Percentiles rank a stretch among this genome's conserved stretches.
Evolutionary conservation across 1,140 invertebrate genomes (phyloP).

Genomic region (Tetragonula clypearis): DNA sequence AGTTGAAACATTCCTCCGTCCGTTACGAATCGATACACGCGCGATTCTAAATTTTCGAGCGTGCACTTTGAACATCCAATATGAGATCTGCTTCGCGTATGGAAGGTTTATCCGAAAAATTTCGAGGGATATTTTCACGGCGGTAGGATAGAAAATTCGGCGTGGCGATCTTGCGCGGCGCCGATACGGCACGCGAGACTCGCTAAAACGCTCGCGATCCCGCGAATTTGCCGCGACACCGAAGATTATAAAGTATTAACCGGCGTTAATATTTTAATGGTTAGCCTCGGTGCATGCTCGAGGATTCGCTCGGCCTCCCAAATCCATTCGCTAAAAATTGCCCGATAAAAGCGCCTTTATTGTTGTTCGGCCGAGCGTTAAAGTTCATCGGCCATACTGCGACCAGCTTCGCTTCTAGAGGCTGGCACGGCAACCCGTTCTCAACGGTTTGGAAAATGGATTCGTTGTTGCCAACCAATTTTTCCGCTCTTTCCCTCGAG

Average conservation of each 20-base stretch:
- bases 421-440: conserved; percentile 18
- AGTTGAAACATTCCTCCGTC: no score
- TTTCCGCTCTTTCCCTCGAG: conserved; percentile 28
- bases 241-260: conserved; percentile 57
- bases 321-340: conserved; percentile 49
- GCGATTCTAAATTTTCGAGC: neutral
- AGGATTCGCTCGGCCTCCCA: conserved; percentile 20
- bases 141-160: neutral
- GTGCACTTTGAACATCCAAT: neutral
- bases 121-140: neutral
- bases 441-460: conserved; percentile 56
- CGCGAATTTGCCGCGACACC: conserved; percentile 14
- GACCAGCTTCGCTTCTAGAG: conserved; percentile 39
- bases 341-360: conserved; percentile 65
- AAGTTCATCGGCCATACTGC: conserved; percentile 60
- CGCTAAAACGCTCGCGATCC: neutral
- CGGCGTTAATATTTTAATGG: conserved; percentile 58
- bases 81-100: neutral
- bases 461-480: conserved; percentile 57
- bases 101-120: neutral
- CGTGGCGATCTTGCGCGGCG: neutral
- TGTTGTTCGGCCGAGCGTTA: conserved; percentile 64
- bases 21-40: neutral
- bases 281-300: neutral
- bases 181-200: neutral